phyloP scores from a whole-genome alignment of 2,113 vertebrate species.

The Lophotis ruficrista region DNA sequence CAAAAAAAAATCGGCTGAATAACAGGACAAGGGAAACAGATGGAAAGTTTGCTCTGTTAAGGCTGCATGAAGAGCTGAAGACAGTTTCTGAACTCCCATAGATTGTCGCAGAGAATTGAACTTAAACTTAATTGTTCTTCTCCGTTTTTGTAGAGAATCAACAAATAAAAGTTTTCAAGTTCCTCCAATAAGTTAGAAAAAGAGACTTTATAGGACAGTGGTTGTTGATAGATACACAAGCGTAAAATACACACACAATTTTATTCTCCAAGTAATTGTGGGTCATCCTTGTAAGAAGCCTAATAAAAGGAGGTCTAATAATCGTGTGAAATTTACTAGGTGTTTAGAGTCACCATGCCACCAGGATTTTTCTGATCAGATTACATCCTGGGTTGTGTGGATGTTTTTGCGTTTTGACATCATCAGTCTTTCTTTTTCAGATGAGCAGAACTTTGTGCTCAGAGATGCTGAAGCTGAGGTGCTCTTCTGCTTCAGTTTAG shows the following conservation, averaged over 20 bases:
- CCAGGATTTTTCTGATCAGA: not conserved
- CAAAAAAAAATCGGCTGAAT: not conserved
- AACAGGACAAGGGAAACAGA: not conserved
- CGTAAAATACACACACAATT: not conserved
- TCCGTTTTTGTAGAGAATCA: not conserved
- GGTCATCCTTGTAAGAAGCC: not conserved
- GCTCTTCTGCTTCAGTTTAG: slow-evolving; percentile 92
- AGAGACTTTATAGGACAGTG: not conserved
- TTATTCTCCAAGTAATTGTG: not conserved
- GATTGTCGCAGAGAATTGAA: not conserved
- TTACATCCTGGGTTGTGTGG: not conserved
- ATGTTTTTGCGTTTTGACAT: not conserved
- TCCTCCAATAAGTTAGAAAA: not conserved
- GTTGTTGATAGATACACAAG: not conserved
- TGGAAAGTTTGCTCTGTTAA: not conserved
- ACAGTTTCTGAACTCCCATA: not conserved
- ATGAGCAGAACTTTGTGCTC: slow-evolving; percentile 88
- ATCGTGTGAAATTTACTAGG: not conserved
- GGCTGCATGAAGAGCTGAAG: not conserved
- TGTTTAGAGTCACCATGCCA: not conserved
- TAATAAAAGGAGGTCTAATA: not conserved
- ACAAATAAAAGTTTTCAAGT: not conserved
- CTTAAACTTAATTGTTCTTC: not conserved
- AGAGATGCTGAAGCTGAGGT: slow-evolving; percentile 96
- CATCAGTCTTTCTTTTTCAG: slow-evolving; percentile 68